Conservation (phyloP, 2,113 vertebrate species). For the Eulacestoma nigropectus region DNA sequence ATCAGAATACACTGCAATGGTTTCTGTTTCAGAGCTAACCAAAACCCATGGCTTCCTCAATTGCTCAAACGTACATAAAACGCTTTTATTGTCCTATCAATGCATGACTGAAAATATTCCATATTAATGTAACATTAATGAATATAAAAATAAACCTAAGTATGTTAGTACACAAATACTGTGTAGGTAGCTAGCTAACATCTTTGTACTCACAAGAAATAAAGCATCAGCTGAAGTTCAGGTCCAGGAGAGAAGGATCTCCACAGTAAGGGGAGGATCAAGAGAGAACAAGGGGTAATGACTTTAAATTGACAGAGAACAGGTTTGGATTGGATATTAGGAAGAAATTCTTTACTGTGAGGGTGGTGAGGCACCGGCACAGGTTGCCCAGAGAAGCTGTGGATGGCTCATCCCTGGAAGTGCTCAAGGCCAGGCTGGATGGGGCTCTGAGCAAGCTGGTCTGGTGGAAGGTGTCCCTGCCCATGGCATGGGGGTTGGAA, state of each 20-base stretch:
- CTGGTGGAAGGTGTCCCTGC: background rate
- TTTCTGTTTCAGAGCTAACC: background rate
- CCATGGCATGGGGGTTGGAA: background rate
- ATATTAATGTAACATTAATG: background rate
- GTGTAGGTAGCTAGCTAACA: background rate
- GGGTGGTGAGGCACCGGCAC: rapidly evolving
- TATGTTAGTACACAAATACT: background rate
- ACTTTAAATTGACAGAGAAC: background rate
- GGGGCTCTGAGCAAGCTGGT: background rate
- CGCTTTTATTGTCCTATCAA: background rate
- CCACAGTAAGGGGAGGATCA: background rate
- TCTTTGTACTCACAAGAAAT: background rate
- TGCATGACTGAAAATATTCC: background rate
- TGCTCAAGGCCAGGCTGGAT: background rate
- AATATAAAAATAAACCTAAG: background rate
- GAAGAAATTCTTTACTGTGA: background rate
- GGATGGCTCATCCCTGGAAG: background rate
- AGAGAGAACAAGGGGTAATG: background rate
- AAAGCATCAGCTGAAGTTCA: background rate
- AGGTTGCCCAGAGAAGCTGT: background rate
- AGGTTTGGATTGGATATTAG: background rate
- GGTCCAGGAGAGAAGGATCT: background rate
- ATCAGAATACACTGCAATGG: background rate
- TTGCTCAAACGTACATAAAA: background rate
- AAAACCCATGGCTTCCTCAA: background rate